A percentile compares a stretch with the other conserved stretches of the same genome.
These are phyloP conservation scores for Ormyrus labotus DNA, from an alignment of 2,888 invertebrate species.

Conservation along the genomic window DNA sequence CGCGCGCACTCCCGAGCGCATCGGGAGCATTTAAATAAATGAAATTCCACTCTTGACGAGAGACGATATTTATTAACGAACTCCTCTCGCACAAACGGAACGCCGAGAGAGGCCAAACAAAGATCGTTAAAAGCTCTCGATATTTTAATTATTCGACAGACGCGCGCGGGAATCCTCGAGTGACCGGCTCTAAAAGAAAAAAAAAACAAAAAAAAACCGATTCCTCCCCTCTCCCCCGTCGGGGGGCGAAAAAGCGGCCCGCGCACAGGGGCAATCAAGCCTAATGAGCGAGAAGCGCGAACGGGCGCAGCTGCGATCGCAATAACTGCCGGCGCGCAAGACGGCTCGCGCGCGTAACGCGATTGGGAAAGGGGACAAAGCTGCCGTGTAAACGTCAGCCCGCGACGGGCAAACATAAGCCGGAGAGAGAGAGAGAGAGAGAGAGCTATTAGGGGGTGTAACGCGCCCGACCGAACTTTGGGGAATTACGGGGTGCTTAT, in stretches of 20 bases:
- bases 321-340: neutral
- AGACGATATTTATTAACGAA: conserved; percentile 21
- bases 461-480: neutral
- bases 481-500: conserved; percentile 22
- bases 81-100: neutral
- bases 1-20: no score
- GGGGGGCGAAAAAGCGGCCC: neutral
- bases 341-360: no score
- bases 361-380: no score
- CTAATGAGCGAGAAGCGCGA: no score
- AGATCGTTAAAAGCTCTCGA: conserved; percentile 8
- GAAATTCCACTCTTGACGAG: neutral
- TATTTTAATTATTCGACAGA: conserved; percentile 7
- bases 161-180: conserved; percentile 2
- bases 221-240: no score
- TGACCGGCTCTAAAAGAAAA: neutral
- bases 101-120: neutral
- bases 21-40: no score
- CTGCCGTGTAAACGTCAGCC: no score
- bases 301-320: no score
- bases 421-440: no score
- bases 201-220: no score
- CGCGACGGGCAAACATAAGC: neutral
- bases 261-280: neutral
- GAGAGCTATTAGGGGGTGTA: no score